Base-by-base conservation (phyloP, 2,888 invertebrate genomes). In the Cremastinae sp. region DNA sequence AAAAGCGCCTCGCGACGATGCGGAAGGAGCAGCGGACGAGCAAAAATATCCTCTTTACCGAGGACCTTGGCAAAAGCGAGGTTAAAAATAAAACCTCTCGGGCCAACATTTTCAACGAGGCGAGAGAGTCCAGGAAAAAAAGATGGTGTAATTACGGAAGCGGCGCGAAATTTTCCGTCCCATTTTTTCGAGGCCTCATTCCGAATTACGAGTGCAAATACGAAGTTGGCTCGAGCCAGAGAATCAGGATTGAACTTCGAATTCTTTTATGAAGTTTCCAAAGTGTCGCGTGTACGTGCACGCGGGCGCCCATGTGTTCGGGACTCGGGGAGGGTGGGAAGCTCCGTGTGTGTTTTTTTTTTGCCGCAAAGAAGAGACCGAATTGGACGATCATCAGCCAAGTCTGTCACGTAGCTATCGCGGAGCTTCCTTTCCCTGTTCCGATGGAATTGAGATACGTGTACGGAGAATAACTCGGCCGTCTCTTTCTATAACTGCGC, bases 361-460 rank as follows among this genome's bases (percentile, higher is more conserved):
- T 43, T 28, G 47, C 51, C 49, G 38, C 36, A 16, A 45, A 45
- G 41, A 28, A 53, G 36, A 47, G 51, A 45, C 22, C 20, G 41
- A 64, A 51, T 38, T 53, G 18, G 51, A 16, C 45, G 73, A 76
- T 76, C 76, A 73, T 76, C 73, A 76, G 68, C 45, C 73, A 73
- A 73, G 69, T 76, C 45, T 53, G 68, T 75, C 75, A 75, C 75
- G 75, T 72, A 76, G 58, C 28, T 5, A 28, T 69, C 72, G 68
- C 75, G 72, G 68, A 62, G 56, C 41, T 59, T 28, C 51, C 43
- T 2, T 28, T 28, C 38, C 22, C 38, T 69, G 59, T 53, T 53
- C 47, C 41, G 64, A 69, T 53, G 58, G 64, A 76, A 76, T 76
- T 69, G 64, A 72, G 76, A 73, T 76, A 72, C 76, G 75, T 47